Evolutionary conservation across 2,797 vertebrate genomes (phyloP).

Genomic region (Rhynchotus rufescens): DNA sequence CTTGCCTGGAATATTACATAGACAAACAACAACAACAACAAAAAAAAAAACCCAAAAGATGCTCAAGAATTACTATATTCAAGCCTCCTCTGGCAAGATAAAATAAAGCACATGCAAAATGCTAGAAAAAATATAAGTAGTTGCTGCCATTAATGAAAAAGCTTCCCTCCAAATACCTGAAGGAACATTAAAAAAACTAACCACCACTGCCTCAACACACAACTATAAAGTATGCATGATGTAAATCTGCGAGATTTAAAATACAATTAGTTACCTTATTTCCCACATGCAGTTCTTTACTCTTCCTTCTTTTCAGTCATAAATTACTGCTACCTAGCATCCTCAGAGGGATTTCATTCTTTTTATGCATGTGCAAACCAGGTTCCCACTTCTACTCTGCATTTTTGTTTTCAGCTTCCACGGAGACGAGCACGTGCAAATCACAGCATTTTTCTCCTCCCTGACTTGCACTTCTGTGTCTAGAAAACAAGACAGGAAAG

Average conservation of each 20-base stretch:
- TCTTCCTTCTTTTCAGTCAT: not conserved
- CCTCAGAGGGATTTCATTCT: not conserved
- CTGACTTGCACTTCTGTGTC: not conserved
- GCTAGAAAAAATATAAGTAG: not conserved
- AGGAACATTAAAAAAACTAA: not conserved
- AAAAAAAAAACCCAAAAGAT: not conserved
- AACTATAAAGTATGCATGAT: not conserved
- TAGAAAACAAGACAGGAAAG: not conserved
- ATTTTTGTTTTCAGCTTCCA: not conserved
- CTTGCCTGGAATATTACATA: slow-evolving; percentile 9
- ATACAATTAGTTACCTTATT: not conserved
- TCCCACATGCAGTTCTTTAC: not conserved
- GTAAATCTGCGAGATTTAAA: not conserved
- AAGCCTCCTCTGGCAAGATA: not conserved
- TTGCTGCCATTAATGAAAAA: not conserved
- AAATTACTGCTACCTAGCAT: not conserved
- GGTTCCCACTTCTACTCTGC: not conserved
- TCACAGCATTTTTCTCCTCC: not conserved
- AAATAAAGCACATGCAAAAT: not conserved
- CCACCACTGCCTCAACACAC: not conserved
- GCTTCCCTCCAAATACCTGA: not conserved
- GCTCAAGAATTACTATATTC: not conserved
- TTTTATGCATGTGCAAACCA: not conserved
- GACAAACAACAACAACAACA: not conserved
- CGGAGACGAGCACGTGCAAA: accelerated